Evolutionary conservation across 2,113 vertebrate species (phyloP).

Genomic region (Perognathus longimembris): DNA sequence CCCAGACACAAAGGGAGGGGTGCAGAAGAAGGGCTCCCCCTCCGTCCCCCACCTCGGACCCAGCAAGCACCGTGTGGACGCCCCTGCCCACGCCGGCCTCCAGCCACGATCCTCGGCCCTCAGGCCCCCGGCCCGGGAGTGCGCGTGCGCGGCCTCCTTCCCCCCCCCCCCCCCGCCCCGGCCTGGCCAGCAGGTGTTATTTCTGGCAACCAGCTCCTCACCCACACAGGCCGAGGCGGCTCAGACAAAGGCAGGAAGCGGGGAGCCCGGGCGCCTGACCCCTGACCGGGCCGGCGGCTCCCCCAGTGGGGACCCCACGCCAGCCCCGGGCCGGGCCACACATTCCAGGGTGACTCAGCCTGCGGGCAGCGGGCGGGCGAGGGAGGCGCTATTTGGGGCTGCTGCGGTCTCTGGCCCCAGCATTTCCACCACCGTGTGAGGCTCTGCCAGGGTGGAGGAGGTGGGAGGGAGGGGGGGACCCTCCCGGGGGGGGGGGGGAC

Average conservation of each 20-base stretch:
- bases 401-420: neutral
- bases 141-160: no score
- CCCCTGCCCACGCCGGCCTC: no score
- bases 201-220: conserved; percentile 38
- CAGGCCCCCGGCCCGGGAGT: no score
- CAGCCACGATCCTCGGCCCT: no score
- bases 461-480: no score
- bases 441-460: neutral
- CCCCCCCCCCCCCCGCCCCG: no score
- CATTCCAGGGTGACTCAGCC: conserved; percentile 70
- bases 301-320: neutral
- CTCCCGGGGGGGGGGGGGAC: neutral
- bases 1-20: neutral
- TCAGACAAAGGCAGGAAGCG: conserved; percentile 73
- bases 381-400: conserved; percentile 59
- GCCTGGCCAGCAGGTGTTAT: neutral
- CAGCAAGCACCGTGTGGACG: neutral
- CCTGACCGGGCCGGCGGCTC: neutral
- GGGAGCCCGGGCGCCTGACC: neutral
- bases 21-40: neutral
- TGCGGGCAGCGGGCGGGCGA: rapidly evolving
- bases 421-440: conserved; percentile 60
- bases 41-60: rapidly evolving
- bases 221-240: neutral
- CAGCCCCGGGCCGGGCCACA: neutral